Evolutionary conservation across 2,888 invertebrate genomes (phyloP).

Genomic region (Sarcophaga carnaria): DNA sequence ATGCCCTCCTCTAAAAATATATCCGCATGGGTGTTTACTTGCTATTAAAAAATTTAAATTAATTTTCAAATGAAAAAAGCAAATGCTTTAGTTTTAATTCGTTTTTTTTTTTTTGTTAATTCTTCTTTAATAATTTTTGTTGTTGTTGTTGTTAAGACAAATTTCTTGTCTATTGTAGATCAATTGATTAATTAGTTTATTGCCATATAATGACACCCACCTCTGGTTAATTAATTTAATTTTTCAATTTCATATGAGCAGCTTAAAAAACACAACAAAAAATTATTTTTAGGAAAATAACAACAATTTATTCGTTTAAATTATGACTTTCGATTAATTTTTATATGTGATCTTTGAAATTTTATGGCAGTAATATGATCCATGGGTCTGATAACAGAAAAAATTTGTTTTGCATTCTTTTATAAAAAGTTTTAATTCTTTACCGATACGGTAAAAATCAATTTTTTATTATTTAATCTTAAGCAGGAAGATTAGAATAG

Average conservation of each 20-base stretch:
- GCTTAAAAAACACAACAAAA: not conserved
- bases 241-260: not conserved
- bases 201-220: slow-evolving; percentile 54
- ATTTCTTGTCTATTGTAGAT: slow-evolving; percentile 19
- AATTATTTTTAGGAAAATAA: too few species aligned
- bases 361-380: not conserved
- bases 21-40: slow-evolving; percentile 43
- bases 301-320: too few species aligned
- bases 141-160: not conserved
- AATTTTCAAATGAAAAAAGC: not conserved
- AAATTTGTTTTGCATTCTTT: not conserved
- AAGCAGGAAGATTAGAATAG: not conserved
- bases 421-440: not conserved
- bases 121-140: not conserved
- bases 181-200: slow-evolving; percentile 63
- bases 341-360: not conserved
- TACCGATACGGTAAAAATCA: not conserved
- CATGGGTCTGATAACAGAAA: not conserved
- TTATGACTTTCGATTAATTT: not conserved
- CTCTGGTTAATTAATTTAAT: slow-evolving; percentile 32
- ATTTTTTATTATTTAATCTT: not conserved
- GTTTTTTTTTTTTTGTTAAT: too few species aligned
- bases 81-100: too few species aligned
- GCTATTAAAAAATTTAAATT: not conserved
- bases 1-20: not conserved